Evolutionary conservation across 2,113 vertebrate genomes (phyloP).

Genomic region (Aepyceros melampus): DNA sequence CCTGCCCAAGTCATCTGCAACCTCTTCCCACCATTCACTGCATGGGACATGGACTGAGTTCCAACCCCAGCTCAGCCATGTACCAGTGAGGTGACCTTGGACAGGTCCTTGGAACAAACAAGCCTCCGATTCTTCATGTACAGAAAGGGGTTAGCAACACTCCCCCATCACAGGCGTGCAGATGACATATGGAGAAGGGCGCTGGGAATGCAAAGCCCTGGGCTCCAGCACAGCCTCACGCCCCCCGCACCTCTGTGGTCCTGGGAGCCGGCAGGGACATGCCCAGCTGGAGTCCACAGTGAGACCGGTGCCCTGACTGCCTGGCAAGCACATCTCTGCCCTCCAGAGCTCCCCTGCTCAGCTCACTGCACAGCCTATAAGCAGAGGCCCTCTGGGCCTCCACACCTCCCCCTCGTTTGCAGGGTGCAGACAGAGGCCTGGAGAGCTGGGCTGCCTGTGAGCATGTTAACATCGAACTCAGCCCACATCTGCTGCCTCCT

Average conservation of each 20-base stretch:
- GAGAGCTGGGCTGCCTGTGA: not conserved
- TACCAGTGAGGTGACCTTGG: not conserved
- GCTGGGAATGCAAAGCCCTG: not conserved
- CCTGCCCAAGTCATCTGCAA: not conserved
- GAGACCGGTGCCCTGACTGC: not conserved
- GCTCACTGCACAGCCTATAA: not conserved
- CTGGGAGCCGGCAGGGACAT: not conserved
- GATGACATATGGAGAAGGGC: not conserved
- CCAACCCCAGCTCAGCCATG: not conserved
- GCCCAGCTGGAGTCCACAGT: not conserved
- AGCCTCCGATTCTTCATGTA: not conserved
- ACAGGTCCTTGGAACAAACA: not conserved
- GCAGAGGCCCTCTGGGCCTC: not conserved
- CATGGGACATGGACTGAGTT: not conserved
- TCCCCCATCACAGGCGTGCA: fast-evolving
- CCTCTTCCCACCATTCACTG: not conserved
- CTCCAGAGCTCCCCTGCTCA: not conserved
- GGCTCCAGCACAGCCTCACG: not conserved
- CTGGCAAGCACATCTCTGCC: not conserved
- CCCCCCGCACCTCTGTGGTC: not conserved
- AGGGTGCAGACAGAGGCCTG: not conserved
- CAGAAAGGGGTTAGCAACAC: not conserved
- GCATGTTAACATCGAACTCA: not conserved
- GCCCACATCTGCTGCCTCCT: not conserved
- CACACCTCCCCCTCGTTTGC: not conserved